phyloP scores from a whole-genome alignment of 2,888 invertebrate genomes.

The Baccha elongata region DNA sequence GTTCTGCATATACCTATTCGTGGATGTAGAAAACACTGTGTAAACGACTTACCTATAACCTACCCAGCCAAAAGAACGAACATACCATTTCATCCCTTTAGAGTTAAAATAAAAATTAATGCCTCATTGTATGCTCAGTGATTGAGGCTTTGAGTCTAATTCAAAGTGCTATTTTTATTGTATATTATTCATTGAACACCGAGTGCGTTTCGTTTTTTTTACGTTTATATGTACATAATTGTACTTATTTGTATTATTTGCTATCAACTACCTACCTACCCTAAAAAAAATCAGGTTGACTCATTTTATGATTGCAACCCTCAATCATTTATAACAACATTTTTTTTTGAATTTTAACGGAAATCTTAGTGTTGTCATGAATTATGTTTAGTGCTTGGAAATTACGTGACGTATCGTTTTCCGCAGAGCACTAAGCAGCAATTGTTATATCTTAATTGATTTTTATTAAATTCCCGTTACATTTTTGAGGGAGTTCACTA shows the following conservation, averaged over 20 bases:
- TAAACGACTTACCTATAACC: too few relatives aligned
- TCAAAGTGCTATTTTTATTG: background rate
- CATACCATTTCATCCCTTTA: background rate
- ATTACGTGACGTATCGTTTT: slow-evolving; percentile 24
- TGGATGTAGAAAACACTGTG: too few relatives aligned
- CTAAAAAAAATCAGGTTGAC: slow-evolving; percentile 19
- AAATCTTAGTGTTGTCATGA: slow-evolving; percentile 8
- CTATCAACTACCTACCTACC: slow-evolving; percentile 17
- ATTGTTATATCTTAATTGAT: slow-evolving; percentile 19
- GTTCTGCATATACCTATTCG: too few relatives aligned
- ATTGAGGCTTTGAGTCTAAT: background rate
- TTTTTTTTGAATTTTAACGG: slow-evolving; percentile 32
- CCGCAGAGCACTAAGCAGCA: background rate
- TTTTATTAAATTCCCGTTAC: slow-evolving; percentile 30
- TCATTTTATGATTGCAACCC: background rate
- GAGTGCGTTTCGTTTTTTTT: background rate
- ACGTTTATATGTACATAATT: background rate
- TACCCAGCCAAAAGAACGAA: background rate
- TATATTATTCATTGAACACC: background rate
- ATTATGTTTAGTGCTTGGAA: slow-evolving; percentile 8
- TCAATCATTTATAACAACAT: slow-evolving; percentile 8
- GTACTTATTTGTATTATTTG: background rate
- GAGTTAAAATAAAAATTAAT: background rate
- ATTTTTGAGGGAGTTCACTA: background rate
- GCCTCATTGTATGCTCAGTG: background rate